Percentiles rank a stretch among this genome's conserved stretches.
Conservation (phyloP, 2,797 vertebrate genomes). For the Heliangelus exortis region DNA sequence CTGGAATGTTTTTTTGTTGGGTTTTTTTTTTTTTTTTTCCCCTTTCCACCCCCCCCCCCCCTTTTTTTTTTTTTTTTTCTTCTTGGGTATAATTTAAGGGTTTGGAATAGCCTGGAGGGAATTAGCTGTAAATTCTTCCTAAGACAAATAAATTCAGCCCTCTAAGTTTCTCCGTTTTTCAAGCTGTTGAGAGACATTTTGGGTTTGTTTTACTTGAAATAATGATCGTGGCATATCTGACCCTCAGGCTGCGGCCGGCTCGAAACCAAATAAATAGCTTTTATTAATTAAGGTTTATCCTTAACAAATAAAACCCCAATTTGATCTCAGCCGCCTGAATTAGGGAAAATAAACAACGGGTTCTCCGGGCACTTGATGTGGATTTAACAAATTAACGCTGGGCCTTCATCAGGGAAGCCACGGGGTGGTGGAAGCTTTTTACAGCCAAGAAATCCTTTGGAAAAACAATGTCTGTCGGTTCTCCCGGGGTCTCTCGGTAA, state of each 20-base stretch:
- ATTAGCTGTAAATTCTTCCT: slow-evolving; percentile 81
- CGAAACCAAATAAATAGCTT: slow-evolving; percentile 83
- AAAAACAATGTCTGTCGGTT: slow-evolving; percentile 53
- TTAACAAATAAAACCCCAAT: slow-evolving; percentile 72
- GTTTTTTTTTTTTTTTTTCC: not conserved
- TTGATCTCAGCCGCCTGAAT: slow-evolving; percentile 68
- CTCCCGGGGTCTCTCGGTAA: slow-evolving; percentile 54
- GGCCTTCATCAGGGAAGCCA: slow-evolving; percentile 65
- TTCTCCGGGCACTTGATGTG: slow-evolving; percentile 74
- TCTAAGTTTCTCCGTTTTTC: slow-evolving; percentile 55
- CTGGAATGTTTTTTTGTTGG: slow-evolving; percentile 11
- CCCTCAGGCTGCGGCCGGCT: slow-evolving; percentile 60
- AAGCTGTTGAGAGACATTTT: slow-evolving; percentile 71
- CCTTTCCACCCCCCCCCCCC: no score
- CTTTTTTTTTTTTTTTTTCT: slow-evolving; percentile 1
- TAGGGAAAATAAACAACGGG: slow-evolving; percentile 80
- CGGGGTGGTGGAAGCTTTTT: slow-evolving; percentile 48
- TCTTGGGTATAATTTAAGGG: slow-evolving; percentile 75
- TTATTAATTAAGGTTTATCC: slow-evolving; percentile 85
- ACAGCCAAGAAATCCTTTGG: slow-evolving; percentile 66
- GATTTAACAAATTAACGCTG: slow-evolving; percentile 84
- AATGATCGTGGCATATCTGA: slow-evolving; percentile 76
- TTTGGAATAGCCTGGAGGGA: slow-evolving; percentile 78
- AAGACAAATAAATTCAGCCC: slow-evolving; percentile 82
- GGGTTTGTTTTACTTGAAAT: slow-evolving; percentile 82